Evolutionary conservation across 2,113 vertebrate species (phyloP).

Genomic region (Heterotis niloticus): DNA sequence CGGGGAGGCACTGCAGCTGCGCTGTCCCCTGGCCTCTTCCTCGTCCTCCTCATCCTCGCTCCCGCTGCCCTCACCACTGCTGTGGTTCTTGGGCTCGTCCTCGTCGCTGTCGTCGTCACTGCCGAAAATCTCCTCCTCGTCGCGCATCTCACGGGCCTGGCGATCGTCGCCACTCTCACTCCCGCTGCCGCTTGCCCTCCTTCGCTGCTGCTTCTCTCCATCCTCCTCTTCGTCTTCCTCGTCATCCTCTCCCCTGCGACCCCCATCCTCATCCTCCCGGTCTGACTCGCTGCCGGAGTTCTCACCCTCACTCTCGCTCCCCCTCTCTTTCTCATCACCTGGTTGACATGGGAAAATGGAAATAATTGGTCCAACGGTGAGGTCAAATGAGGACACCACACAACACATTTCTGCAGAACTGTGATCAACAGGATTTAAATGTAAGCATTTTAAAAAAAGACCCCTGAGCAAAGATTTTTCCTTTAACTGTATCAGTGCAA

Average conservation of each 20-base stretch:
- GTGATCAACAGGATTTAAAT: neutral
- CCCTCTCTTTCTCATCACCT: conserved; percentile 82
- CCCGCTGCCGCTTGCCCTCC: conserved; percentile 68
- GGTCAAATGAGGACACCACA: neutral
- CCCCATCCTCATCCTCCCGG: conserved; percentile 53
- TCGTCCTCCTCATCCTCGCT: conserved; percentile 56
- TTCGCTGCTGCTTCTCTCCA: conserved; percentile 41
- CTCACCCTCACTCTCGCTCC: conserved; percentile 76
- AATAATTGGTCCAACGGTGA: neutral
- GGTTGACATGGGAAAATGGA: neutral
- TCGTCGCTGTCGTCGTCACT: conserved; percentile 78
- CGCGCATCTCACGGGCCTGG: conserved; percentile 69
- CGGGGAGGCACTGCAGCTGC: conserved; percentile 70
- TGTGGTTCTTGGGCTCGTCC: conserved; percentile 58
- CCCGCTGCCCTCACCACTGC: conserved; percentile 58
- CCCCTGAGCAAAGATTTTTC: too few relatives aligned
- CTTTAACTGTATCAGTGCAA: too few relatives aligned
- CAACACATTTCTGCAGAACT: neutral
- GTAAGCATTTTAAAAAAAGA: too few relatives aligned
- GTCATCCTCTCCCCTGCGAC: conserved; percentile 41
- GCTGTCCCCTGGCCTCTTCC: conserved; percentile 45
- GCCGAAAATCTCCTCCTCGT: conserved; percentile 89
- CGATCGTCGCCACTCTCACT: conserved; percentile 72
- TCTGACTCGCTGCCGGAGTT: conserved; percentile 72
- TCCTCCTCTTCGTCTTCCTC: conserved; percentile 47